These are phyloP conservation scores for Pagetopsis macropterus DNA, from an alignment of 2,797 vertebrate genomes.

Conservation along the genomic window DNA sequence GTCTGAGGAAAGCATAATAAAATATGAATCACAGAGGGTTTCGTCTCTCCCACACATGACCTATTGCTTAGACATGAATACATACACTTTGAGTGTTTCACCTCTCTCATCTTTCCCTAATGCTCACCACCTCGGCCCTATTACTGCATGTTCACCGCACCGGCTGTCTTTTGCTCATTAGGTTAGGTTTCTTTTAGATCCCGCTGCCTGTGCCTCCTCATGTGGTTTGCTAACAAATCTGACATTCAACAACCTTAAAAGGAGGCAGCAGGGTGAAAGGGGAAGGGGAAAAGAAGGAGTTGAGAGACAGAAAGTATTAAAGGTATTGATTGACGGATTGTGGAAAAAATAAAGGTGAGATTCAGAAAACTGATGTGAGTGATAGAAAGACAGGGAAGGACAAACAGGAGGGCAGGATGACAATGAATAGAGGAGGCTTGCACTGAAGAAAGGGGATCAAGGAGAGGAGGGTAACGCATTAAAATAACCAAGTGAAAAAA, in stretches of 20 bases:
- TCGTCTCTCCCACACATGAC: conserved; percentile 20
- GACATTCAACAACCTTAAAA: conserved; percentile 57
- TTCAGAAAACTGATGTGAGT: conserved; percentile 52
- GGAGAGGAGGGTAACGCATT: conserved; percentile 37
- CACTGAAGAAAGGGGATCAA: conserved; percentile 9
- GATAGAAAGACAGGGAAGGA: conserved; percentile 47
- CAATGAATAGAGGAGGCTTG: conserved; percentile 47
- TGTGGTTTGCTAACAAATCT: conserved; percentile 58
- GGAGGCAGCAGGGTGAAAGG: background rate
- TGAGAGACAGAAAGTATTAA: conserved; percentile 51
- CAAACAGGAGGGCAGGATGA: conserved; percentile 44
- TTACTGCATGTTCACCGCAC: conserved; percentile 21
- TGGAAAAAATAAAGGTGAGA: conserved; percentile 47
- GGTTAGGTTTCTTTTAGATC: conserved; percentile 46
- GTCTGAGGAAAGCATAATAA: conserved; percentile 38
- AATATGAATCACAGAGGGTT: conserved; percentile 34
- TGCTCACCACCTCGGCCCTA: conserved; percentile 32
- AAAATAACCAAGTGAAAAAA: conserved; percentile 42
- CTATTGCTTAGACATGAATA: conserved; percentile 20
- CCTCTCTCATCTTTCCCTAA: conserved; percentile 11
- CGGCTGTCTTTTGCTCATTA: conserved; percentile 42
- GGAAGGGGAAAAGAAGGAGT: conserved; percentile 7
- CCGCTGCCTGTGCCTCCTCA: conserved; percentile 22
- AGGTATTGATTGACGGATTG: conserved; percentile 53
- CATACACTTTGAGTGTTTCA: conserved; percentile 5